These are phyloP conservation scores for Azemiops feae DNA, from an alignment of 2,113 vertebrate genomes.

Conservation along the genomic window DNA sequence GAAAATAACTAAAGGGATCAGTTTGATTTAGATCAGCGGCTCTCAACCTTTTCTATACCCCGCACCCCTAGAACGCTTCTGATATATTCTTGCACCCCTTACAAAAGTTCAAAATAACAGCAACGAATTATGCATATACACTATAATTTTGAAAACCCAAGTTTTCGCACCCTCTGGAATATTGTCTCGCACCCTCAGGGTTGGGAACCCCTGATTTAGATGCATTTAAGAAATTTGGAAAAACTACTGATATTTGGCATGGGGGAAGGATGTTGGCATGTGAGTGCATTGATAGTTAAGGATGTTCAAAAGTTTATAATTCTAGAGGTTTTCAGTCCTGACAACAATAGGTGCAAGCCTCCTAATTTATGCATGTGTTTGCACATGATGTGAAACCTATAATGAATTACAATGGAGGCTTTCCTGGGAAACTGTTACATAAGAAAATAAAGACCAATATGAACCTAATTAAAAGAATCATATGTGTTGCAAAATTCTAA, in stretches of 20 bases:
- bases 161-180: too few species aligned
- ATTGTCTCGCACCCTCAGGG: too few species aligned
- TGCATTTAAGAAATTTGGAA: neutral
- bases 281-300: neutral
- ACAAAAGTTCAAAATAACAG: too few species aligned
- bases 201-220: neutral
- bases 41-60: too few species aligned
- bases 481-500: conserved; percentile 12
- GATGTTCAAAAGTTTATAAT: neutral
- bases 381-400: neutral
- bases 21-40: neutral
- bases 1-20: neutral
- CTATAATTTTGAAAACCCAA: too few species aligned
- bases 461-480: neutral
- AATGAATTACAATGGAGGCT: neutral
- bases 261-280: neutral
- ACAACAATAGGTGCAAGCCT: neutral
- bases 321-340: neutral
- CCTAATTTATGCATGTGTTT: neutral
- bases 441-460: conserved; percentile 28
- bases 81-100: too few species aligned
- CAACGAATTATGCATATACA: too few species aligned
- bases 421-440: neutral
- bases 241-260: neutral
- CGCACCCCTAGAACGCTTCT: too few species aligned